Base-by-base conservation (phyloP, 2,888 invertebrate species). In the Euspilapteryx auroguttella region DNA sequence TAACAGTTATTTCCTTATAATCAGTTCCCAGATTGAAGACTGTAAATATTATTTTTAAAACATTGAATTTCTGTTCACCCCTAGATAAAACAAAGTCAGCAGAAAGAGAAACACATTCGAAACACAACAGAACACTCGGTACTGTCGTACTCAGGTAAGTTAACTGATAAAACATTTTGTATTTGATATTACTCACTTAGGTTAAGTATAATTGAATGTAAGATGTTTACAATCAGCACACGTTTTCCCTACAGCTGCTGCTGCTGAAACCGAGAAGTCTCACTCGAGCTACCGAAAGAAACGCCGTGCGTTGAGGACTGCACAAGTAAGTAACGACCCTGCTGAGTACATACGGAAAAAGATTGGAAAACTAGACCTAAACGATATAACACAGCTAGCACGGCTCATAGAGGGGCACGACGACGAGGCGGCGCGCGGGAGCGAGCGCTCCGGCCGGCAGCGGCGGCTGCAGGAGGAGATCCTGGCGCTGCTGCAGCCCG, bases 291-390 rank as follows among this genome's bases (percentile, higher is more conserved):
- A 53, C 49, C 51, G 54, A 40, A 65, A 61, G 47, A 69, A 68
- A 44, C 55, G 69, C 4, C 66, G 71, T 35, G 45, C 57, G 27
- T 36, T 51, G 25, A 57, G 68, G 25, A 41, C 52, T 2, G 49
- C 55, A 28, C 65, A 69, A 55, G 73, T 73, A 69, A 73, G 73
- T 73, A 69, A 41, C 37, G 68, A 65, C 27, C 47, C 64, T 2
- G 57, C 57, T 4, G 73, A 71, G 32, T 61, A 57, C 37, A 56
- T 71, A 27, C 52, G 64, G 34, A 56, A 55, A 45, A 54, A 61
- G 43, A 63, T 71, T 38, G 71, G 64, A 25, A 59, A 58, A 41
- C 50, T 73, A 32, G 56, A 65, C 34, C 55, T 73, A 35, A 56
- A 68, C 29, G 66, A 69, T 30, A 59, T 73, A 29, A 59, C 64